Percentiles rank a stretch among this genome's conserved stretches.
These are phyloP conservation scores for Phocides pigmalion DNA, from an alignment of 1,140 invertebrate species.

Conservation along the genomic window DNA sequence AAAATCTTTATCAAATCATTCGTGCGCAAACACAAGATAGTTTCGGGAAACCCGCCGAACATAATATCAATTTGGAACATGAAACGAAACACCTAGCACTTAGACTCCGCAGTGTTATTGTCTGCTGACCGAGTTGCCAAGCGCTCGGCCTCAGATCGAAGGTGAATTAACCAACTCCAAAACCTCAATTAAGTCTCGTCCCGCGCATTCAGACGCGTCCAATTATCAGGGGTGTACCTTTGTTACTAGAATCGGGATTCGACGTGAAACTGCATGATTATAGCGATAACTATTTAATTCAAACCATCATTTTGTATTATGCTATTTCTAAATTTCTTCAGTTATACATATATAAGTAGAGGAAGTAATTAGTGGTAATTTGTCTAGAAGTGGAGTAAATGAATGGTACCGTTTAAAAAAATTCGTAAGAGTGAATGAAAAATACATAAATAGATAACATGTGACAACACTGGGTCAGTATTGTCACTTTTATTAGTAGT, in stretches of 20 bases:
- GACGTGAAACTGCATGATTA: neutral
- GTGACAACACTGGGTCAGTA: too few relatives aligned
- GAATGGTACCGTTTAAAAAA: too few relatives aligned
- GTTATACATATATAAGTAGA: too few relatives aligned
- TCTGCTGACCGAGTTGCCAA: slow-evolving; percentile 54
- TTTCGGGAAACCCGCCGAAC: neutral
- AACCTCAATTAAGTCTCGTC: slow-evolving; percentile 83
- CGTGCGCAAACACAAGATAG: neutral
- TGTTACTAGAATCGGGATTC: neutral
- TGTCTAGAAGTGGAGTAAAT: too few relatives aligned
- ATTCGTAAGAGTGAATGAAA: too few relatives aligned
- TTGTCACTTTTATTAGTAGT: too few relatives aligned
- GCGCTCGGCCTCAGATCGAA: slow-evolving; percentile 67
- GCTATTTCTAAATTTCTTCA: neutral
- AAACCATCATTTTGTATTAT: neutral
- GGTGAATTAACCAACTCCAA: slow-evolving; percentile 82
- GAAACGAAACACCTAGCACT: slow-evolving; percentile 63
- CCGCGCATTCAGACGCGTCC: slow-evolving; percentile 77
- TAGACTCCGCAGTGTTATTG: slow-evolving; percentile 61
- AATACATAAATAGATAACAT: too few relatives aligned
- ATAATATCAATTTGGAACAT: slow-evolving; percentile 15
- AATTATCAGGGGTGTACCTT: slow-evolving; percentile 77
- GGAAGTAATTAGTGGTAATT: too few relatives aligned
- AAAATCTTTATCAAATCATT: too few relatives aligned
- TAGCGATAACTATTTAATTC: neutral